Evolutionary conservation across 2,888 invertebrate species (phyloP), one percentile per base, ranked within the genome.

Genomic region (Andricus quercusramuli): DNA sequence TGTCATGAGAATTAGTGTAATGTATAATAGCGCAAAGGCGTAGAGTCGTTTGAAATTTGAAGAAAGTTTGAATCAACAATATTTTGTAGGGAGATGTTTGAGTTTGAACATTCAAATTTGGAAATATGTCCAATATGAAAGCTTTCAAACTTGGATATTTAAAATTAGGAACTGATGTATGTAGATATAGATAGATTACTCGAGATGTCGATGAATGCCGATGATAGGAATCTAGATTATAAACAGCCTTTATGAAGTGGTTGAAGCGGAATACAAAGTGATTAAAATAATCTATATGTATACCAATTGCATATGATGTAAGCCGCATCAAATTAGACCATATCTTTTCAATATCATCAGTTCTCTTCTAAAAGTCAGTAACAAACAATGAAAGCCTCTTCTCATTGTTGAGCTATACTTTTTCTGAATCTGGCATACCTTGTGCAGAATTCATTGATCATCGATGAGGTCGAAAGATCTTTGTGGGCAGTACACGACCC

Each of bases 401-500:
- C n/a, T 37, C 37, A 67, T 67, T 67, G 67, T 67, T 41, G 5
- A 67, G n/a, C n/a, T 20, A 6, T 13, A n/a, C n/a, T 67, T 67
- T 41, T 41, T 41, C 67, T 15, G 67, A 67, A 66, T 41, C 41
- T 67, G 32, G 15, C 37, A 37, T 11, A n/a, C 41, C 67, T 41
- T 8, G 37, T n/a, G 20, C 11, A 67, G 67, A 37, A 66, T 37
- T 66, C 66, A 66, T 68, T 70, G 70, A 70, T 70, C 51, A 70
- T 70, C 70, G 70, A 56, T 70, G 70, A 51, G 56, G 70, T 51
- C 68, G 68, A 44, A 47, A 70, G 68, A 70, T 70, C 47, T 70
- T 74, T 74, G 74, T 74, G 74, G 74, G 74, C 56, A 74, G 74
- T 74, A 74, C 56, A 56, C 74, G 74, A 74, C 56, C 74, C 74